Evolutionary conservation across 1,140 invertebrate genomes (phyloP), one percentile per base, ranked within the genome.

Genomic region (Oreohelix idahoensis): DNA sequence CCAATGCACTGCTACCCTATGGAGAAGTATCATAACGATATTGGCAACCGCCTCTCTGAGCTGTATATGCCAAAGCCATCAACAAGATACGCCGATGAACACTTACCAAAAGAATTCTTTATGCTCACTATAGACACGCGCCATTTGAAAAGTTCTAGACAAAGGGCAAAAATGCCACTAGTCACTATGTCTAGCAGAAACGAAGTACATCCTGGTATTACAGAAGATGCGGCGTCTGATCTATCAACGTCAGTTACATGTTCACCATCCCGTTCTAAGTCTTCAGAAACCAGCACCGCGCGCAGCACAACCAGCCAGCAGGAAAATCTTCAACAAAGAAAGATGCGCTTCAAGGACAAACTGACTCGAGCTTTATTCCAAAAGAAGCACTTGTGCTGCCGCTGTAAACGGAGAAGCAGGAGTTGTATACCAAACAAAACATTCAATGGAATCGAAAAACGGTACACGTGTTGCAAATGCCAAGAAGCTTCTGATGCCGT

Each of bases 391-490:
- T 63, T 35, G 20, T 82, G 80, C n/a, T 39, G 70, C 35, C 80
- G 80, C 26, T 82, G 80, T 51, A 32, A 82, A 45, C n/a, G 80
- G 38, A 49, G n/a, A 39, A 82, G 80, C 49, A 66, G 80, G 8
- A 58, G 70, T 36, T 82, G 80, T 39, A 2, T 75, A 20, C 80
- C 32, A 15, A 82, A 82, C n/a, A 82, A 82, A 82, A 75, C 42
- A 23, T 82, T 82, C 23, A 82, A 69, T 23, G 29, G n/a, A 15
- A 74, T 26, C 26, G 80, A 82, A 29, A 82, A 75, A 71, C 80
- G n/a, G 23, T 82, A 82, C 71, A 82, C 51, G 0, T 82, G 80
- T 58, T 66, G 20, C 11, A 49, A 23, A n/a, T 82, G 80, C 42
- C 80, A 71, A 5, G 36, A 82, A 58, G 36, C 39, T 10, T 51